Evolutionary conservation across 2,797 vertebrate genomes (phyloP), one percentile per base, ranked within the genome.

Genomic region (Helicolenus hilgendorfi): DNA sequence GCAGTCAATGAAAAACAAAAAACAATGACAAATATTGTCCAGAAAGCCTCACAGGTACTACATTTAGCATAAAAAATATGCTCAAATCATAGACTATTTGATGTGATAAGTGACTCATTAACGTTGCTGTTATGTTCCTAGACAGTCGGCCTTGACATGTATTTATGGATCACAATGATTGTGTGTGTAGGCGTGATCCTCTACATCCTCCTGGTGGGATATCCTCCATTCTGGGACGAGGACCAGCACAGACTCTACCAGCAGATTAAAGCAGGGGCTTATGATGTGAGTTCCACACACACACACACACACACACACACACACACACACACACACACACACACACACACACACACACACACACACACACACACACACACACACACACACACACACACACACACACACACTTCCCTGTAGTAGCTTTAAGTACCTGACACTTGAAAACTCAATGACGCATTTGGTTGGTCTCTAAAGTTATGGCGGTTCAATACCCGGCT

Each of bases 141-240:
- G 8, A 53, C 9, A 35, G 10, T 49, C 6, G 11, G 7, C 11
- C 35, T 45, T 38, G 7, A 86, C 29, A 55, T 29, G 56, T 38
- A 60, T 33, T 55, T 41, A 2, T 14, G 15, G 9, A 22, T 35
- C 1, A 27, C 10, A 20, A 31, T 65, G 5, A 59, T 24, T 69
- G 2, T 90, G 58, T 41, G 55, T 84, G 36, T 86, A 99, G 98
- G 99, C 89, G 99, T 99, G 89, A 99, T 99, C 90, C 98, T 99
- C 56, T 99, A 99, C 90, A 99, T 99, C 77, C 98, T 99, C 3
- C 96, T 99, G 91, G 99, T 99, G 92, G 99, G 99, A 65, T 99
- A 99, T 58, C 99, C 99, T 90, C 99, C 99, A 0, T 99, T 99
- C 97, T 99, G 99, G 99, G 99, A 99, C 62, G 99, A 99, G 90